Evolutionary conservation across 2,888 invertebrate species (phyloP).

Genomic region (Chrysina gloriosa): DNA sequence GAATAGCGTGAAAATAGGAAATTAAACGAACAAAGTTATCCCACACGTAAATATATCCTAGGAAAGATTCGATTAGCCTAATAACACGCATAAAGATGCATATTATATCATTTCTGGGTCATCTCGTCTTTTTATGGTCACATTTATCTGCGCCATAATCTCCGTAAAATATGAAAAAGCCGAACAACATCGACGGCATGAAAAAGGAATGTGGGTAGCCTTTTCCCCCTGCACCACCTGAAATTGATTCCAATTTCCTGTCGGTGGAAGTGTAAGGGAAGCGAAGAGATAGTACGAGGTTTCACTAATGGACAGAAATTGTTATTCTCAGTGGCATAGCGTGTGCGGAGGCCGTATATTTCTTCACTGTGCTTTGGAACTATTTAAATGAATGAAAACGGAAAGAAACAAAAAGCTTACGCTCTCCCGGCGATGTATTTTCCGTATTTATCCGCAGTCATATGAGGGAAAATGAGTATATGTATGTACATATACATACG

Average conservation of each 20-base stretch:
- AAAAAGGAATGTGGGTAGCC: not conserved
- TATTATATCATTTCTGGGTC: slow-evolving; percentile 7
- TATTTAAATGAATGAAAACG: slow-evolving; percentile 37
- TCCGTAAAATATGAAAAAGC: slow-evolving; percentile 8
- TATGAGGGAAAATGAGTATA: not conserved
- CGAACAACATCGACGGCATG: slow-evolving; percentile 4
- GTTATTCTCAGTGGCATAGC: slow-evolving; percentile 38
- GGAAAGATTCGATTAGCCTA: not conserved
- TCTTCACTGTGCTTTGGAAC: slow-evolving; percentile 23
- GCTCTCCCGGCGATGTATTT: slow-evolving; percentile 5
- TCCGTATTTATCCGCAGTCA: not conserved
- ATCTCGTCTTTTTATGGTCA: slow-evolving; percentile 10
- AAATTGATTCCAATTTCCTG: slow-evolving; percentile 37
- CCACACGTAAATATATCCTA: too few species aligned
- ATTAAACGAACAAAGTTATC: too few species aligned
- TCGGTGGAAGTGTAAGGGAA: slow-evolving; percentile 13
- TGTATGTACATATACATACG: not conserved
- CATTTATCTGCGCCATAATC: slow-evolving; percentile 11
- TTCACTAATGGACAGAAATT: slow-evolving; percentile 41
- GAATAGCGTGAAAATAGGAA: not conserved
- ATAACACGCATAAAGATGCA: not conserved
- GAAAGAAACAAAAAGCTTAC: slow-evolving; percentile 34
- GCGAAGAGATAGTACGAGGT: slow-evolving; percentile 37
- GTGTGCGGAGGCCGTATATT: slow-evolving; percentile 36
- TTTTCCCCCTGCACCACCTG: slow-evolving; percentile 15